Conservation (phyloP, 2,113 vertebrate species). For the Thomomys bottae region DNA sequence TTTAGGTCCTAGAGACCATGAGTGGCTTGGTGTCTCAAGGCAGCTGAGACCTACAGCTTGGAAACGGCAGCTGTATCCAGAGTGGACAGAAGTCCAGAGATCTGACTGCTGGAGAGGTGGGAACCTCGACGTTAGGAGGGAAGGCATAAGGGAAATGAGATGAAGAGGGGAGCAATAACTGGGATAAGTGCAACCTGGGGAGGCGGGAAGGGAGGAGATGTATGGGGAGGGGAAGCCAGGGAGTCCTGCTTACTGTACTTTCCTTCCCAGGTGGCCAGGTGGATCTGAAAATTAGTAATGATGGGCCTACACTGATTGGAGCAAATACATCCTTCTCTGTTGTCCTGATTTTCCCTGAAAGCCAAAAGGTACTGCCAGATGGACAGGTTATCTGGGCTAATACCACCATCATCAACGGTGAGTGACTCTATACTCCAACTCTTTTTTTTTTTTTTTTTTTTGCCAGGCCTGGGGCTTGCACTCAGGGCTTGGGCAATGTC, state of each 20-base stretch:
- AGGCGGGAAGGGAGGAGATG: neutral
- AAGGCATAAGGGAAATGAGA: neutral
- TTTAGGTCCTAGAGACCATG: conserved; percentile 31
- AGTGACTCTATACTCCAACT: conserved; percentile 29
- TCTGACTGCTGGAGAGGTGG: conserved; percentile 92
- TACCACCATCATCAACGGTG: conserved; percentile 91
- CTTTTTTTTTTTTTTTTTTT: neutral
- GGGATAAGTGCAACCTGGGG: neutral
- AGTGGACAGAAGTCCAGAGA: conserved; percentile 87
- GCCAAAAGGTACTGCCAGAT: conserved; percentile 88
- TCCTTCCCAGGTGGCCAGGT: conserved; percentile 89
- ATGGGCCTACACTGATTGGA: conserved; percentile 92
- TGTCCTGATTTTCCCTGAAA: conserved; percentile 89
- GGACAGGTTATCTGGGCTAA: conserved; percentile 91
- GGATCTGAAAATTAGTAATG: conserved; percentile 90
- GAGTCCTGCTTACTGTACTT: neutral
- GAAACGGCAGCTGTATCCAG: conserved; percentile 90
- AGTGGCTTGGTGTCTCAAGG: conserved; percentile 46
- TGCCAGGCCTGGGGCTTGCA: neutral
- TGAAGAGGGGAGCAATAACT: neutral
- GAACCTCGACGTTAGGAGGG: neutral
- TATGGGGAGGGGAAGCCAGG: neutral
- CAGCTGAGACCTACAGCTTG: conserved; percentile 80
- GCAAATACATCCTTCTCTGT: conserved; percentile 91
- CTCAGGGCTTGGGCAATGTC: too few species aligned